Evolutionary conservation across 2,888 invertebrate species (phyloP).

Genomic region (Lasioglossum vierecki): DNA sequence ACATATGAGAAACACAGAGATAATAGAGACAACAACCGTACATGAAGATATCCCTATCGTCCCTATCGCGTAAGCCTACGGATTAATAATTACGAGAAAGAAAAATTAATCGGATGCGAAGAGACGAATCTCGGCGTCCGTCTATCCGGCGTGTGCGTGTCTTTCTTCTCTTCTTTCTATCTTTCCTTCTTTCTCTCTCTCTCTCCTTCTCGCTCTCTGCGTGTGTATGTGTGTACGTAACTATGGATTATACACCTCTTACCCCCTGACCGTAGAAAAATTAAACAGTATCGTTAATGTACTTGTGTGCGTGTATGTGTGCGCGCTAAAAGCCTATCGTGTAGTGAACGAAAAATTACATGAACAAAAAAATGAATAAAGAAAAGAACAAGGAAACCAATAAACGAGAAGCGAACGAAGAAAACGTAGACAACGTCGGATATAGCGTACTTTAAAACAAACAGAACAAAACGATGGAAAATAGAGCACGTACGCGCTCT

Average conservation of each 20-base stretch:
- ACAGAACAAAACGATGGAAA: conserved; percentile 19
- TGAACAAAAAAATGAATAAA: conserved; percentile 11
- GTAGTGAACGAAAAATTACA: conserved; percentile 22
- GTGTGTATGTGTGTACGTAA: conserved; percentile 38
- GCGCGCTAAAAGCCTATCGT: conserved; percentile 57
- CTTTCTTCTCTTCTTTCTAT: background rate
- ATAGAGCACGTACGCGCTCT: conserved; percentile 30
- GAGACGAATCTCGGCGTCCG: conserved; percentile 32
- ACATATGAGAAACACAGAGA: conserved; percentile 18
- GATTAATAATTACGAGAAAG: conserved; percentile 52
- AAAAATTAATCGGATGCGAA: conserved; percentile 17
- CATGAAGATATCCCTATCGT: conserved; percentile 50
- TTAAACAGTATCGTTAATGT: conserved; percentile 29
- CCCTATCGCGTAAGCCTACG: conserved; percentile 63
- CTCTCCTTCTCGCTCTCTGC: conserved; percentile 7
- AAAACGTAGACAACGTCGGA: conserved; percentile 42
- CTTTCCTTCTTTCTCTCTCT: background rate
- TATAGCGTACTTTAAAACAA: background rate
- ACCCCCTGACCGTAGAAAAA: conserved; percentile 60
- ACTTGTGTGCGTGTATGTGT: conserved; percentile 27
- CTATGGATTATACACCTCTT: conserved; percentile 67
- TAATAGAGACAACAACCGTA: conserved; percentile 36
- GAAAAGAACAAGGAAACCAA: background rate
- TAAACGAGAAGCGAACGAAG: conserved; percentile 59
- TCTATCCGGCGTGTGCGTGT: conserved; percentile 11